These are phyloP conservation scores for Protodeltote pygarga DNA, from an alignment of 2,888 invertebrate species.

Conservation along the genomic window DNA sequence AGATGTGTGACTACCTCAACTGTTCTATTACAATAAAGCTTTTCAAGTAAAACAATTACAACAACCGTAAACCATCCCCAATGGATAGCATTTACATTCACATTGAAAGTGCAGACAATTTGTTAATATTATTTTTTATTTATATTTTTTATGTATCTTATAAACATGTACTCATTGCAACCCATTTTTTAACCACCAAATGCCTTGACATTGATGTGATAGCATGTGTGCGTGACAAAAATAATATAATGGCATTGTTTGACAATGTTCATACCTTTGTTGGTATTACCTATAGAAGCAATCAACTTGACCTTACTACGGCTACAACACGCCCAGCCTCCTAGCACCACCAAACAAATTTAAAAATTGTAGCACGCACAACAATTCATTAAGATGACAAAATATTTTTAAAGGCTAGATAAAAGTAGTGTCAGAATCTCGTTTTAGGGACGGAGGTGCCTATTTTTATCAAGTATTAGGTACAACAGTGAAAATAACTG, in stretches of 20 bases:
- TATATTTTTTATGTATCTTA: neutral
- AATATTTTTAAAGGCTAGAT: too few relatives aligned
- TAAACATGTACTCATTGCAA: constrained; percentile 33
- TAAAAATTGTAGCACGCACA: constrained; percentile 20
- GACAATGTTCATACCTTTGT: constrained; percentile 64
- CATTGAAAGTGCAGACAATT: constrained; percentile 26
- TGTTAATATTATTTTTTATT: too few relatives aligned
- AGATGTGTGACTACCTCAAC: constrained; percentile 2
- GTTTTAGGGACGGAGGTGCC: too few relatives aligned
- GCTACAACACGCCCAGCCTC: constrained; percentile 79
- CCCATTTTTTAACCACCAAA: constrained; percentile 26
- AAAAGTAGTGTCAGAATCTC: too few relatives aligned
- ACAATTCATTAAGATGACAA: too few relatives aligned
- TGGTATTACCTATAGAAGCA: constrained; percentile 63
- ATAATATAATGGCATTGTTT: constrained; percentile 21
- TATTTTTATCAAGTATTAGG: too few relatives aligned
- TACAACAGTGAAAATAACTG: too few relatives aligned
- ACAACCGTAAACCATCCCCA: constrained; percentile 18
- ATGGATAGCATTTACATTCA: constrained; percentile 20
- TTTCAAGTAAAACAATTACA: constrained; percentile 16
- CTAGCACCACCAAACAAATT: constrained; percentile 62
- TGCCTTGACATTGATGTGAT: constrained; percentile 48
- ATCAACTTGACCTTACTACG: constrained; percentile 69
- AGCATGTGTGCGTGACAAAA: constrained; percentile 52
- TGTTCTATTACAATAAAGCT: constrained; percentile 27